Evolutionary conservation across 1,140 invertebrate genomes (phyloP).

Genomic region (Zaprionus gabonicus): DNA sequence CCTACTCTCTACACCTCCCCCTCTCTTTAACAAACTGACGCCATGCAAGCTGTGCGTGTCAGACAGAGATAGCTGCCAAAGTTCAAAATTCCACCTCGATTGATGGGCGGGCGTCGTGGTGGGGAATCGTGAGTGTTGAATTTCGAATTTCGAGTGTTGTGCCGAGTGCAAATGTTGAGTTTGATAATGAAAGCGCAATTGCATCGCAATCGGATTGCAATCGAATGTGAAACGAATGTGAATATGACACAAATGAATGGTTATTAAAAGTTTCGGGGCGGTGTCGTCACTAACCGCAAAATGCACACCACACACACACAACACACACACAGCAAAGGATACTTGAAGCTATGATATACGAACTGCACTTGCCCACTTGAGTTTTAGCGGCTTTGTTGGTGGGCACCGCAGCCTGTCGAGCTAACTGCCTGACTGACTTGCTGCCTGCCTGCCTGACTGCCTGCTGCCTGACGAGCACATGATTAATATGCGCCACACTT

Average conservation of each 20-base stretch:
- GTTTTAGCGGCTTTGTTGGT: slow-evolving; percentile 62
- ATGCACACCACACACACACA: not conserved
- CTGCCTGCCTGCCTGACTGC: slow-evolving; percentile 24
- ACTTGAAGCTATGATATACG: slow-evolving; percentile 48
- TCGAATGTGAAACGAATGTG: slow-evolving; percentile 18
- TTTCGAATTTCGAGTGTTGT: not conserved
- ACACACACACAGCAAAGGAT: slow-evolving; percentile 44
- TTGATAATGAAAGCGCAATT: slow-evolving; percentile 43
- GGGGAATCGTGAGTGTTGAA: not conserved
- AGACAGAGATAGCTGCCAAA: slow-evolving; percentile 25
- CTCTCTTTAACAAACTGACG: not conserved
- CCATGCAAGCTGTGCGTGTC: slow-evolving; percentile 5
- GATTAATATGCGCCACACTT: slow-evolving; percentile 78
- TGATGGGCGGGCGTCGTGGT: slow-evolving; percentile 22
- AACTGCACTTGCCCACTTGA: slow-evolving; percentile 47
- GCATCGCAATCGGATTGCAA: slow-evolving; percentile 7
- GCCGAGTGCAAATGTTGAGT: slow-evolving; percentile 30
- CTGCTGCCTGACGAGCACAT: slow-evolving; percentile 73
- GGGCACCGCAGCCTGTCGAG: slow-evolving; percentile 44
- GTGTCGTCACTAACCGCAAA: slow-evolving; percentile 51
- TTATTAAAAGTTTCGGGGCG: slow-evolving; percentile 55
- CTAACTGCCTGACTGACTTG: not conserved
- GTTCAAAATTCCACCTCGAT: slow-evolving; percentile 71
- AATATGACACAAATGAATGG: slow-evolving; percentile 76
- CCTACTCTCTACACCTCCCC: not conserved